A percentile compares a stretch with the other conserved stretches of the same genome.
phyloP scores from a whole-genome alignment of 2,113 vertebrate genomes.

The crab-eating macaque (Macaca fascicularis) region T2T-MFA8v1.1 NC_088390.1:696001-696500 shows the following conservation, averaged over 20 bases:
- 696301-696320: background rate
- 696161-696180: constrained; percentile 35
- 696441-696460: background rate
- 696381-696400: background rate
- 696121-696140: constrained; percentile 56
- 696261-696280: background rate
- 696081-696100: constrained; percentile 17
- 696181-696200: background rate
- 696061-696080: background rate
- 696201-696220: background rate
- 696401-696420: background rate
- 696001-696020: background rate
- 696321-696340: background rate
- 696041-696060: background rate
- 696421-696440: constrained; percentile 8
- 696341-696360: background rate
- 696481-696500: background rate
- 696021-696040: background rate
- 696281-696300: background rate
- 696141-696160: constrained; percentile 54
- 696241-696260: background rate
- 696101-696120: constrained; percentile 52
- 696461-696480: constrained; percentile 14
- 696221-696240: background rate
- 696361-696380: background rate